A percentile compares a stretch with the other conserved stretches of the same genome.
Evolutionary conservation across 2,888 invertebrate species (phyloP).

Genomic region (Diaperis boleti): DNA sequence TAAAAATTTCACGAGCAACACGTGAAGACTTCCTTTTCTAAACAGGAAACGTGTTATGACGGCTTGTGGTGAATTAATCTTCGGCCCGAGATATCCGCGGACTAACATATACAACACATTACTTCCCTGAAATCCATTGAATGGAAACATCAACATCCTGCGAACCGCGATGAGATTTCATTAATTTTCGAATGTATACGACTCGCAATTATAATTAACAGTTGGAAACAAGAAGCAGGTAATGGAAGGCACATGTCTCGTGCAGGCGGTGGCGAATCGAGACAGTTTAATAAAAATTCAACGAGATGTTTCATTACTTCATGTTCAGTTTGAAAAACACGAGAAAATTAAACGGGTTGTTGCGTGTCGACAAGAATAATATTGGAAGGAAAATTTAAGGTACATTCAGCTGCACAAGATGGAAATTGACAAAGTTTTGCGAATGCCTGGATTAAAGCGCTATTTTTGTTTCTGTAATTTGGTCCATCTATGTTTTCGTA

Average conservation of each 20-base stretch:
- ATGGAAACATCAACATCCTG: constrained; percentile 5
- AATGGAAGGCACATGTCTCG: neutral
- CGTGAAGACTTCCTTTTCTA: neutral
- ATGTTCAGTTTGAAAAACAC: too few relatives aligned
- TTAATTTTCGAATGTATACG: neutral
- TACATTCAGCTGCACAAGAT: too few relatives aligned
- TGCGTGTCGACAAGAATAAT: too few relatives aligned
- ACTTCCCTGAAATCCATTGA: constrained; percentile 4
- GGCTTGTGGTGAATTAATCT: constrained; percentile 7
- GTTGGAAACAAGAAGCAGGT: neutral
- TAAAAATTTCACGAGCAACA: constrained; percentile 11
- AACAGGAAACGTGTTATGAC: neutral
- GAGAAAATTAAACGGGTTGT: too few relatives aligned
- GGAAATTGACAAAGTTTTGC: too few relatives aligned
- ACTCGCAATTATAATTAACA: neutral
- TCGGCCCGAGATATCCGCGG: neutral
- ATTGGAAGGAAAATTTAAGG: too few relatives aligned
- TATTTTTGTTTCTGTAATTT: too few relatives aligned
- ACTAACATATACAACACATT: constrained; percentile 17
- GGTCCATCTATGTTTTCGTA: too few relatives aligned
- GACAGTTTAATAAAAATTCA: neutral
- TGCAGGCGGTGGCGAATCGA: neutral
- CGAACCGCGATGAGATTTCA: neutral
- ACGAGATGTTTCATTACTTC: neutral
- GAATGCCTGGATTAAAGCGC: too few relatives aligned